Evolutionary conservation across 35 echinoderm and acorn worm genomes (phyloP).

Genomic region (Hemicentrotus pulcherrimus): DNA sequence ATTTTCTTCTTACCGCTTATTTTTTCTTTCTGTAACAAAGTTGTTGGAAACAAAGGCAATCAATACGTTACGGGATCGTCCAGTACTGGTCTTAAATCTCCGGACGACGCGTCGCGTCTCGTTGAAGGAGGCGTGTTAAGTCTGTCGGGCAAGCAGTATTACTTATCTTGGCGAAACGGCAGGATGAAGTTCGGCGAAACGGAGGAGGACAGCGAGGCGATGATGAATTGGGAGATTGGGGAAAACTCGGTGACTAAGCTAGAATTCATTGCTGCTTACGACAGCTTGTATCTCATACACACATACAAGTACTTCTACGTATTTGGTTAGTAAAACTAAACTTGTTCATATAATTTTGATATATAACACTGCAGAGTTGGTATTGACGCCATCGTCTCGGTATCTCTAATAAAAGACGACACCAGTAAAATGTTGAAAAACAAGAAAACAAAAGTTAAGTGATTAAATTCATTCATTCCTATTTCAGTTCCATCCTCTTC

Average conservation of each 20-base stretch:
- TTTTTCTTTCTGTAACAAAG: not conserved
- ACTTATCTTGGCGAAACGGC: not conserved
- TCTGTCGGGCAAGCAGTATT: not conserved
- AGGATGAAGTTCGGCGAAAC: not conserved
- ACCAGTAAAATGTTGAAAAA: not conserved
- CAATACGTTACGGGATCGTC: not conserved
- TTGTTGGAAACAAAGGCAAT: not conserved
- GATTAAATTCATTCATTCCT: not conserved
- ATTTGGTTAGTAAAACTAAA: not conserved
- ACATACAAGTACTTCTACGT: not conserved
- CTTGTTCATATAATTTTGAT: not conserved
- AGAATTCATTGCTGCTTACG: not conserved
- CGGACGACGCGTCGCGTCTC: not conserved
- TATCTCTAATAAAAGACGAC: not conserved
- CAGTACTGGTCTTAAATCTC: not conserved
- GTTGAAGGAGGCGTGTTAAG: not conserved
- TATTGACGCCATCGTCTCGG: too few species aligned
- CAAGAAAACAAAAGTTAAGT: not conserved
- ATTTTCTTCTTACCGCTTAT: too few species aligned
- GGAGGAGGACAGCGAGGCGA: not conserved
- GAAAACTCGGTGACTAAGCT: not conserved
- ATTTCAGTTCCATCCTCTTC: too few species aligned
- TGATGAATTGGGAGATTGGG: not conserved
- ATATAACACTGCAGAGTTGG: too few species aligned
- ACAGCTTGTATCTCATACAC: not conserved